Conservation (phyloP, 2,797 vertebrate genomes). For the Crocodylus rhombifer region DNA sequence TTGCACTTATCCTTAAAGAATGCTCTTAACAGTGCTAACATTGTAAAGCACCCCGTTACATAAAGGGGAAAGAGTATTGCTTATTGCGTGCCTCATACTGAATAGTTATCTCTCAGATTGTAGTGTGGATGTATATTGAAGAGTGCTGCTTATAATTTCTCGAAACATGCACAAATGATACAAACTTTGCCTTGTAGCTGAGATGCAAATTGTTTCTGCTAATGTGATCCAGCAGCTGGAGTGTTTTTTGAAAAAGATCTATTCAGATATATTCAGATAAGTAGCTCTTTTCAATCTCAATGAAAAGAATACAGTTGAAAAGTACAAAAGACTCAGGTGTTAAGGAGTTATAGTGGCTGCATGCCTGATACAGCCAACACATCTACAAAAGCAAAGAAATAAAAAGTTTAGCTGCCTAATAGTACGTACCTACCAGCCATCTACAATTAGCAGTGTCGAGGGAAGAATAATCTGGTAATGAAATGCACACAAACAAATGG, state of each 20-base stretch:
- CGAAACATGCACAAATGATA: background rate
- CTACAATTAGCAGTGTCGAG: background rate
- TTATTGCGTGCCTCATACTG: background rate
- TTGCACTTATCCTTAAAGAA: too few relatives aligned
- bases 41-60: too few relatives aligned
- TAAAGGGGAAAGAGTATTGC: background rate
- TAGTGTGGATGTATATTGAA: background rate
- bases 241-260: background rate
- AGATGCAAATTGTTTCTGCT: background rate
- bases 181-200: background rate
- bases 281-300: background rate
- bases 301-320: too few relatives aligned
- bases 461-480: background rate
- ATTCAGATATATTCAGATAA: background rate
- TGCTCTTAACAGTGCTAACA: too few relatives aligned
- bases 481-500: background rate
- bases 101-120: background rate
- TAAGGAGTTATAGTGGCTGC: background rate
- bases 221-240: background rate
- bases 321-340: background rate
- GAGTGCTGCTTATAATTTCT: background rate
- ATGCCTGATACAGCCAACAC: background rate
- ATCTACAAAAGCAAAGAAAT: background rate
- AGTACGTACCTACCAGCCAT: background rate
- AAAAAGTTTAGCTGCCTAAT: background rate